Evolutionary conservation across 2,888 invertebrate genomes (phyloP).

Genomic region (Xylota sylvarum): DNA sequence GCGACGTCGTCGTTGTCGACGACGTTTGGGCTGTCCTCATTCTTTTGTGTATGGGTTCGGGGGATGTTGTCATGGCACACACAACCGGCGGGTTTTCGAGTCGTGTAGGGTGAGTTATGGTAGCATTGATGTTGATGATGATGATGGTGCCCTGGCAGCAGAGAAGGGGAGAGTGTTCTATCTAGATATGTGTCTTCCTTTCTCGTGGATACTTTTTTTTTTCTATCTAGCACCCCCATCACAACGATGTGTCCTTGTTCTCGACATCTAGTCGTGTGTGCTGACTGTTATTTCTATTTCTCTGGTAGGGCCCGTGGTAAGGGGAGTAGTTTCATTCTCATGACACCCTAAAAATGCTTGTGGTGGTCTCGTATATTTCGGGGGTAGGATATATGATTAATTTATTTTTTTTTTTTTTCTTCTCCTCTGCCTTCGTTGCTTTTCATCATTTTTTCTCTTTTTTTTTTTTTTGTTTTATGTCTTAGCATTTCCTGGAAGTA

Average conservation of each 20-base stretch:
- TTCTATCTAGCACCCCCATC: constrained; percentile 57
- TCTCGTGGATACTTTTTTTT: constrained; percentile 35
- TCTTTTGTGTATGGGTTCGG: constrained; percentile 33
- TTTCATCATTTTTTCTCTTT: constrained; percentile 46
- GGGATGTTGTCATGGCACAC: constrained; percentile 68
- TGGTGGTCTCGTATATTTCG: constrained; percentile 61
- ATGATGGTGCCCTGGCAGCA: constrained; percentile 54
- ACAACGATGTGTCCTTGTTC: constrained; percentile 74
- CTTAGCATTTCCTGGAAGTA: constrained; percentile 74
- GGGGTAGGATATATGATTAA: constrained; percentile 70
- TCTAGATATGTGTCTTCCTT: constrained; percentile 63
- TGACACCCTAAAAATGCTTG: constrained; percentile 63
- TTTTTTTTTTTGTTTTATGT: constrained; percentile 64
- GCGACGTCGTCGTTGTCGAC: constrained; percentile 65
- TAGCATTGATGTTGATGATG: constrained; percentile 71
- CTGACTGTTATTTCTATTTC: constrained; percentile 60
- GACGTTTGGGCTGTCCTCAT: constrained; percentile 76
- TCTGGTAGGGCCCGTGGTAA: constrained; percentile 18
- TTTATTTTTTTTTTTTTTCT: constrained; percentile 42
- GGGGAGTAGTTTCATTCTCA: constrained; percentile 26
- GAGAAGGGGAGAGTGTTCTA: constrained; percentile 24
- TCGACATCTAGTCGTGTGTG: constrained; percentile 72
- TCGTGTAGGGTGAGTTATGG: constrained; percentile 53
- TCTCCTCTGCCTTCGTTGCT: constrained; percentile 16
- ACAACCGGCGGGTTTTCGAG: constrained; percentile 60